A percentile compares a stretch with the other conserved stretches of the same genome.
Conservation (phyloP, 2,797 vertebrate species). For the Dicrostonyx torquatus region DNA sequence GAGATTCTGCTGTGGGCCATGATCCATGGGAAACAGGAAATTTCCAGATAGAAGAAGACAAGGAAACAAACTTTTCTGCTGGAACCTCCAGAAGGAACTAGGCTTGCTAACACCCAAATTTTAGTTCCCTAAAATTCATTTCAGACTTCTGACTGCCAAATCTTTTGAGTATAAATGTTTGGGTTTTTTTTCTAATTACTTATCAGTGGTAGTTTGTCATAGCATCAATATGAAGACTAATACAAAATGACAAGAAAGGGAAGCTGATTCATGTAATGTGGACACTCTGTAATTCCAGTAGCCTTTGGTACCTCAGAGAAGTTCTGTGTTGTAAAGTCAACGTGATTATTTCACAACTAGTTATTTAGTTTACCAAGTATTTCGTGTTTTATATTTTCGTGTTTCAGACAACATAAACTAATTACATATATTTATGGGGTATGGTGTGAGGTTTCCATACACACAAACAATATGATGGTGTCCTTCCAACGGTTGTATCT, state of each 20-base stretch:
- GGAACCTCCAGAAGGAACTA: background rate
- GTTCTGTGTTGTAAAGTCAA: background rate
- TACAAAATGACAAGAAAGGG: background rate
- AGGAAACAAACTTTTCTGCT: too few relatives aligned
- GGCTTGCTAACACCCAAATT: background rate
- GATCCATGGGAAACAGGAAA: too few relatives aligned
- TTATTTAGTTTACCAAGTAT: background rate
- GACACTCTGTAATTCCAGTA: background rate
- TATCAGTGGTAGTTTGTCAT: background rate
- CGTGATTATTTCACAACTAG: background rate
- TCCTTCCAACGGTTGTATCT: background rate
- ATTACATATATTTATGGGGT: background rate
- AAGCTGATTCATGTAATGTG: background rate
- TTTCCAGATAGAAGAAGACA: background rate
- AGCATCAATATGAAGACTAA: background rate
- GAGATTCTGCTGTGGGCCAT: fast-evolving
- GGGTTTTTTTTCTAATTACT: background rate
- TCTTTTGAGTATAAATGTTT: background rate
- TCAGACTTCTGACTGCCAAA: background rate
- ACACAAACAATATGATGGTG: background rate
- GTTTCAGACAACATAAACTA: background rate
- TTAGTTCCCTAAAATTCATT: background rate
- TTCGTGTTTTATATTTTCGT: background rate
- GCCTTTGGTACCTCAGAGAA: background rate
- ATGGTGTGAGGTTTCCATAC: background rate